Evolutionary conservation across 2,797 vertebrate species (phyloP).

Genomic region (Pseudocheirus occidentalis): DNA sequence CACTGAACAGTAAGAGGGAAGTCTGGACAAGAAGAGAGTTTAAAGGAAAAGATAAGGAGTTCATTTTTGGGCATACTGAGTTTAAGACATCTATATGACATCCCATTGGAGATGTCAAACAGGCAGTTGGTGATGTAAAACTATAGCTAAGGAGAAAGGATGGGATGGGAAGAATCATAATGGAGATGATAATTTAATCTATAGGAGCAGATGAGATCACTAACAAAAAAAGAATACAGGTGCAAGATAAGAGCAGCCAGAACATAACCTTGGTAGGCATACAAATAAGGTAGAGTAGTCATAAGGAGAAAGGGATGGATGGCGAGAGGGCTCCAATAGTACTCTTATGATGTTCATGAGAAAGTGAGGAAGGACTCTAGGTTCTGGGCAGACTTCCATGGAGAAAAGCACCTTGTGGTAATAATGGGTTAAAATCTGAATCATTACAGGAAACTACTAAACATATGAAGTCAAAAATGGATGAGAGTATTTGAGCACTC

Average conservation of each 20-base stretch:
- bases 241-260: neutral
- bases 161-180: neutral
- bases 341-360: neutral
- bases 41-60: neutral
- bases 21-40: neutral
- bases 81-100: neutral
- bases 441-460: neutral
- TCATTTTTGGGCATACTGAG: neutral
- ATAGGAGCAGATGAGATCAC: neutral
- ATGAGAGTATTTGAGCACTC: neutral
- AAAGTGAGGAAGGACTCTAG: neutral
- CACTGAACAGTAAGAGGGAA: neutral
- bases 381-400: neutral
- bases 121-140: neutral
- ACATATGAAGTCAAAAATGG: neutral
- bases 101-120: neutral
- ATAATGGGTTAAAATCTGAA: neutral
- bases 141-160: neutral
- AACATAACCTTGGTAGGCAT: neutral
- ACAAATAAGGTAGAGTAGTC: neutral
- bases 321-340: neutral
- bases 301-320: neutral
- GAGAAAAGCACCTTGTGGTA: neutral
- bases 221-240: neutral
- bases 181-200: neutral